These are phyloP conservation scores for Elegia similella DNA, from an alignment of 2,888 invertebrate genomes.

Conservation along the genomic window DNA sequence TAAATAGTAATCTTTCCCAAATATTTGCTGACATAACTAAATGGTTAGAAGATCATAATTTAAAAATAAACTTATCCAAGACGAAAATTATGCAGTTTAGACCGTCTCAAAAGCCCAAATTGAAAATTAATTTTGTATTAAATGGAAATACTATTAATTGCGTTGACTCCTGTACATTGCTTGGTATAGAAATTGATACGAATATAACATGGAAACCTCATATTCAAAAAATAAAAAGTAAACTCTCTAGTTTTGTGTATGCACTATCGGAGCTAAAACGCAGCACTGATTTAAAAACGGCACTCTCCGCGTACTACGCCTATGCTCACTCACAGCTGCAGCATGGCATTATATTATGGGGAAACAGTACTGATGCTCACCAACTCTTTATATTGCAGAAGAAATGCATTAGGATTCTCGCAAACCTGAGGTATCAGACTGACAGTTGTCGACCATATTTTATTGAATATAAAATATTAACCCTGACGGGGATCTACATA, in stretches of 20 bases:
- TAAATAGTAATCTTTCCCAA: neutral
- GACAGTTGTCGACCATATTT: neutral
- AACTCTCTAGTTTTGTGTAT: too few relatives aligned
- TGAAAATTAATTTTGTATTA: too few relatives aligned
- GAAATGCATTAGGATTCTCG: neutral
- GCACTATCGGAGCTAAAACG: too few relatives aligned
- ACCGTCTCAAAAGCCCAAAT: too few relatives aligned
- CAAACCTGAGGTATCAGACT: neutral
- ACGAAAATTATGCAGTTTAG: too few relatives aligned
- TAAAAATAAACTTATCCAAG: too few relatives aligned
- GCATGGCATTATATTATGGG: conserved; percentile 6
- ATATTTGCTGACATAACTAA: neutral
- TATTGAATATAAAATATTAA: neutral
- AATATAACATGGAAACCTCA: too few relatives aligned
- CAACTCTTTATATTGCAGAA: neutral
- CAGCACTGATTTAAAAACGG: neutral
- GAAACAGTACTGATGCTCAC: conserved; percentile 2
- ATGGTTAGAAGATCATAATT: neutral
- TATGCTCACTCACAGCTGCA: conserved; percentile 1
- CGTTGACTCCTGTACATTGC: too few relatives aligned
- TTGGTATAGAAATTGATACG: too few relatives aligned
- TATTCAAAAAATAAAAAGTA: too few relatives aligned
- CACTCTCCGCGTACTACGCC: conserved; percentile 4
- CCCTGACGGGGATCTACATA: neutral
- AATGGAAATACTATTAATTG: too few relatives aligned